These are phyloP conservation scores for Varecia variegata DNA, from an alignment of 2,797 vertebrate genomes.

Conservation along the genomic window DNA sequence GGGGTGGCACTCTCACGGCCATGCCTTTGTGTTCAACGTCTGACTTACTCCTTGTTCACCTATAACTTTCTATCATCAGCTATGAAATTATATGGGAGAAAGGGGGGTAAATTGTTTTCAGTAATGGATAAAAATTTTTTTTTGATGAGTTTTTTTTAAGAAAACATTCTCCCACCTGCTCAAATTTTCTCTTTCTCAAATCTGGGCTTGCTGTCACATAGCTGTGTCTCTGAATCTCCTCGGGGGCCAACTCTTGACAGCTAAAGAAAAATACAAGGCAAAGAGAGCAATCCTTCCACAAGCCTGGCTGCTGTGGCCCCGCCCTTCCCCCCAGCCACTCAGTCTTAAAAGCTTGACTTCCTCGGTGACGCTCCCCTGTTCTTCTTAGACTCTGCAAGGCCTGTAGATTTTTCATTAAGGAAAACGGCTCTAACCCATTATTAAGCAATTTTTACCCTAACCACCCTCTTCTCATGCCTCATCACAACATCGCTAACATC, in stretches of 20 bases:
- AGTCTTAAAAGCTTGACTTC: background rate
- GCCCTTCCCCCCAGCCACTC: background rate
- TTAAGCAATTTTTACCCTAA: background rate
- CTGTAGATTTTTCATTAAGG: slow-evolving; percentile 14
- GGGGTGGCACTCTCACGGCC: background rate
- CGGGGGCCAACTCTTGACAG: background rate
- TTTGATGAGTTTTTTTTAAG: background rate
- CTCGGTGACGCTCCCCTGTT: background rate
- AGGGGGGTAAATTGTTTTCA: background rate
- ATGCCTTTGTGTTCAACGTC: background rate
- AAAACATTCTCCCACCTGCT: background rate
- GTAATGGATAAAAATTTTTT: background rate
- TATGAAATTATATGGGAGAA: background rate
- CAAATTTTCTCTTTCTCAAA: background rate
- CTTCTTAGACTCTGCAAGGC: background rate
- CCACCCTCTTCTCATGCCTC: background rate
- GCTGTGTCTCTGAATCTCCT: background rate
- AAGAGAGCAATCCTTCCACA: background rate
- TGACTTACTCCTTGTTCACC: background rate
- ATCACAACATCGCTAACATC: background rate
- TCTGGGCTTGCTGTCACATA: background rate
- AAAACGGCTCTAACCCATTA: background rate
- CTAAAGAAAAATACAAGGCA: background rate
- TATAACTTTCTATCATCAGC: background rate
- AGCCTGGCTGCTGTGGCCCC: background rate